Percentiles rank a stretch among this genome's conserved stretches.
Conservation (phyloP, 2,113 vertebrate species). For the Ctenomys sociabilis region DNA sequence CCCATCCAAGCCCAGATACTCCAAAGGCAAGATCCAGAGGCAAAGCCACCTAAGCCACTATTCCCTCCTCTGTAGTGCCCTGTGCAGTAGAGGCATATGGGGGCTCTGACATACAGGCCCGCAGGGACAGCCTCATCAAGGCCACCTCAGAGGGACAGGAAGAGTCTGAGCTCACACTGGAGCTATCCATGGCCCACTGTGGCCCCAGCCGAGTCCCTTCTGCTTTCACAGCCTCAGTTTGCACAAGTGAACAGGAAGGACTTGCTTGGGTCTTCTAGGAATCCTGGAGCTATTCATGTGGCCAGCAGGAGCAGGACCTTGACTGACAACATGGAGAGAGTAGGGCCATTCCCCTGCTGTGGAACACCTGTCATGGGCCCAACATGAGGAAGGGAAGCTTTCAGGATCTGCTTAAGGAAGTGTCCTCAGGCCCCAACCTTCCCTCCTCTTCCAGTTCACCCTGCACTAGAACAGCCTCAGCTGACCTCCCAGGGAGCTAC, state of each 20-base stretch:
- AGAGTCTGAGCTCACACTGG: rapidly evolving
- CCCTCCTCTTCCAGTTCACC: not conserved
- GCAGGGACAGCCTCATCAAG: not conserved
- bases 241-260: not conserved
- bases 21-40: not conserved
- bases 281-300: not conserved
- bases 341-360: not conserved
- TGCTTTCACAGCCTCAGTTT: not conserved
- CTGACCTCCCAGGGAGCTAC: not conserved
- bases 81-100: rapidly evolving
- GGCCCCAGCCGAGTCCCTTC: not conserved
- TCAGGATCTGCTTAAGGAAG: not conserved
- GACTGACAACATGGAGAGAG: not conserved
- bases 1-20: not conserved
- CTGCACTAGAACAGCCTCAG: not conserved
- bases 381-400: not conserved
- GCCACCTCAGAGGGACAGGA: not conserved
- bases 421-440: not conserved
- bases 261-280: not conserved
- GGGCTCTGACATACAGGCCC: not conserved
- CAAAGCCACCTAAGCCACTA: not conserved
- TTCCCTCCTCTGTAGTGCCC: not conserved
- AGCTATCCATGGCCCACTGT: not conserved
- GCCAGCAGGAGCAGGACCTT: not conserved
- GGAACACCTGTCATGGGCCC: not conserved